Percentiles rank a stretch among this genome's conserved stretches.
Conservation (phyloP, 1,140 invertebrate genomes). For the Heterodera schachtii region DNA sequence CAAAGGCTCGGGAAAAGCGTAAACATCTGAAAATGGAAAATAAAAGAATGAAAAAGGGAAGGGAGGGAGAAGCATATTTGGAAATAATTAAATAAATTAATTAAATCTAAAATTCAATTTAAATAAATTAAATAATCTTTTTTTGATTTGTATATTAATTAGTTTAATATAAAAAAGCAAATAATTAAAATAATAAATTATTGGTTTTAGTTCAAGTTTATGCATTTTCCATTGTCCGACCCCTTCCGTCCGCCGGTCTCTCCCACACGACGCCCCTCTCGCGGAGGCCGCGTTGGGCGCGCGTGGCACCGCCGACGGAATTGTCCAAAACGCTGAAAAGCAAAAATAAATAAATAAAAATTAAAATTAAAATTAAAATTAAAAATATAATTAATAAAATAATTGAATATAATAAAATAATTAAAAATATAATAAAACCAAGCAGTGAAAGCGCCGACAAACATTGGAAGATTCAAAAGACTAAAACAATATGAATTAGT, state of each 20-base stretch:
- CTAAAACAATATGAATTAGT: background rate
- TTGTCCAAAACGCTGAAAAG: constrained; percentile 60
- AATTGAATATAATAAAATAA: background rate
- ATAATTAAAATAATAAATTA: background rate
- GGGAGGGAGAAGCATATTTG: background rate
- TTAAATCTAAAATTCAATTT: no score
- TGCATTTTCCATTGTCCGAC: constrained; percentile 7
- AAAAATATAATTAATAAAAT: no score
- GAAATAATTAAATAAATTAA: no score
- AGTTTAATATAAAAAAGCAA: no score
- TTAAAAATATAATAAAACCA: constrained; percentile 56
- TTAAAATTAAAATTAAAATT: background rate
- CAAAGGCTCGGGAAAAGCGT: constrained; percentile 47
- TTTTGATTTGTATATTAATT: no score
- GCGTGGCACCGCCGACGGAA: constrained; percentile 61
- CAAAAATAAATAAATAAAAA: background rate
- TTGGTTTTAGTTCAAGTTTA: background rate
- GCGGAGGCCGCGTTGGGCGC: constrained; percentile 57
- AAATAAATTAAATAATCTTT: no score
- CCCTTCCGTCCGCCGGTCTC: constrained; percentile 12
- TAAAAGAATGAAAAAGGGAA: background rate
- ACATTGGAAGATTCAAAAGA: constrained; percentile 64
- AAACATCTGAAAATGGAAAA: constrained; percentile 43
- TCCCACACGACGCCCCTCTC: constrained; percentile 28
- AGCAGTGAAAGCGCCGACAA: constrained; percentile 66